phyloP scores from a whole-genome alignment of 2,888 invertebrate species.

The Syritta pipiens region DNA sequence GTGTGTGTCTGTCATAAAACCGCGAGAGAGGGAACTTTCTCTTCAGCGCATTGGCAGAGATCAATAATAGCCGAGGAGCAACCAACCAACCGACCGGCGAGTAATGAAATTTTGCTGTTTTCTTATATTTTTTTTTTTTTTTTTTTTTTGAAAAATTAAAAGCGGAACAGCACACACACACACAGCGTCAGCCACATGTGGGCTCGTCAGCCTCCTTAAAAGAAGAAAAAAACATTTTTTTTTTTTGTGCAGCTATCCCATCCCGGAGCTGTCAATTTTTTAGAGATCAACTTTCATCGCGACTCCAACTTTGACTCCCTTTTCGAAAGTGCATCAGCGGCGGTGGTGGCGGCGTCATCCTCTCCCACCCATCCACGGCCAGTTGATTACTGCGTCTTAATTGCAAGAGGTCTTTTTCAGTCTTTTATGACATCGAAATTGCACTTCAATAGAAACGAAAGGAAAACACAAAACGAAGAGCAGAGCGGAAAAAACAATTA shows the following conservation, averaged over 20 bases:
- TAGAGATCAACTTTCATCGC: slow-evolving; percentile 58
- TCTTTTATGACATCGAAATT: slow-evolving; percentile 53
- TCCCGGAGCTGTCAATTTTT: slow-evolving; percentile 27
- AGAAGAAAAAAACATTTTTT: neutral
- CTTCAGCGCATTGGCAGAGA: slow-evolving; percentile 31
- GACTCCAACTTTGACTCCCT: slow-evolving; percentile 39
- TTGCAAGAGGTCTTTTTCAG: slow-evolving; percentile 19
- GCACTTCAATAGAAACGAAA: slow-evolving; percentile 11
- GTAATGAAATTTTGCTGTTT: slow-evolving; percentile 59
- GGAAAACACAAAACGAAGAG: neutral
- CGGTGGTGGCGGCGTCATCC: neutral
- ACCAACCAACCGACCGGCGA: slow-evolving; percentile 10
- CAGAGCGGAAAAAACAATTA: neutral
- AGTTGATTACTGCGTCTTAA: slow-evolving; percentile 49
- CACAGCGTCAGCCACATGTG: slow-evolving; percentile 3
- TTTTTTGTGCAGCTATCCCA: neutral
- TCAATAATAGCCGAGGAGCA: slow-evolving; percentile 41
- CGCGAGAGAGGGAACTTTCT: slow-evolving; percentile 46
- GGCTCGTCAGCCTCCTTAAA: slow-evolving; percentile 10
- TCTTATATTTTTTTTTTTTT: too few species aligned
- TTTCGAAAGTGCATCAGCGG: neutral
- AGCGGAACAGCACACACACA: slow-evolving; percentile 7
- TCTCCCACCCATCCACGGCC: slow-evolving; percentile 13
- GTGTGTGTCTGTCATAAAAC: slow-evolving; percentile 25
- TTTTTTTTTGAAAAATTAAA: too few species aligned